Evolutionary conservation across 2,113 vertebrate species (phyloP).

Genomic region (Entelurus aequoreus): DNA sequence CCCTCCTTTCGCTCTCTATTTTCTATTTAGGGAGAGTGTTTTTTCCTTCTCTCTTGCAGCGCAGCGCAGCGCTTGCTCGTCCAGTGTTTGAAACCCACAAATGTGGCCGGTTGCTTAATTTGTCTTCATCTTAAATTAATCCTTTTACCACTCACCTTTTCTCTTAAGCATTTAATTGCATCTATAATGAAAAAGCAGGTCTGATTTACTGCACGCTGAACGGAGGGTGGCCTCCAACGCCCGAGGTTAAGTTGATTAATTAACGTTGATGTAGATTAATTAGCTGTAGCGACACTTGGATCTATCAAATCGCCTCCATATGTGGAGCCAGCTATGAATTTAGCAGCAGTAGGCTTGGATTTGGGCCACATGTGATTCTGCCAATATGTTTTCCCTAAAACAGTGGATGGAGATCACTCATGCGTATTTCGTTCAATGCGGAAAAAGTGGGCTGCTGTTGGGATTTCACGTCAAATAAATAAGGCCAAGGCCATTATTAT

Average conservation of each 20-base stretch:
- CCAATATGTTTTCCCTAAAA: not conserved
- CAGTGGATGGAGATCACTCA: not conserved
- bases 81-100: slow-evolving; percentile 18
- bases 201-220: slow-evolving; percentile 35
- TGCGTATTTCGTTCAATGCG: not conserved
- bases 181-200: slow-evolving; percentile 39
- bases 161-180: slow-evolving; percentile 23
- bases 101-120: not conserved
- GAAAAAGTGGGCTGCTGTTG: not conserved
- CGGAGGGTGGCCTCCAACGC: slow-evolving; percentile 52
- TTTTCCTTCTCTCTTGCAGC: no score
- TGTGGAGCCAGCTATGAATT: slow-evolving; percentile 35
- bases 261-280: slow-evolving; percentile 69
- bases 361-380: not conserved
- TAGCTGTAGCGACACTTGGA: slow-evolving; percentile 60
- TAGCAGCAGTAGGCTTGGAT: slow-evolving; percentile 5
- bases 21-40: slow-evolving; percentile 1
- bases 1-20: slow-evolving; percentile 28
- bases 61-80: slow-evolving; percentile 5
- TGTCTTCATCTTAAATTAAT: slow-evolving; percentile 14
- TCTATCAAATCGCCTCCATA: slow-evolving; percentile 60
- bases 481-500: no score
- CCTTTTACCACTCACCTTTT: not conserved
- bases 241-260: slow-evolving; percentile 67
- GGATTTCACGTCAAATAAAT: not conserved